Evolutionary conservation across 1,140 invertebrate species (phyloP).

Genomic region (Himalopsyche phryganea): DNA sequence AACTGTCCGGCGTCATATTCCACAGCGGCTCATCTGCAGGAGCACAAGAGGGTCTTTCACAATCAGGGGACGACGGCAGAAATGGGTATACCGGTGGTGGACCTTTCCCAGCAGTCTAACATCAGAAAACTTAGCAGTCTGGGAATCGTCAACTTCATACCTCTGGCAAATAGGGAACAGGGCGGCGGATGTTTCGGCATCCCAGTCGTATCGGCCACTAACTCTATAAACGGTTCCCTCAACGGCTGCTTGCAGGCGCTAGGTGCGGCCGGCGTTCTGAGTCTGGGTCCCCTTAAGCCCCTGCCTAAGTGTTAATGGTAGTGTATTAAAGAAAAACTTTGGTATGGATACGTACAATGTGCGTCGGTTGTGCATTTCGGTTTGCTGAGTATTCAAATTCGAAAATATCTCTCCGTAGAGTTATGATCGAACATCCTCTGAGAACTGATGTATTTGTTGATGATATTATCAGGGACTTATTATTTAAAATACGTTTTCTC

Average conservation of each 20-base stretch:
- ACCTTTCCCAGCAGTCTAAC: constrained; percentile 63
- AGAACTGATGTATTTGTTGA: too few relatives aligned
- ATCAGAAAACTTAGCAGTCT: constrained; percentile 60
- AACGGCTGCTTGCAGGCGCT: constrained; percentile 59
- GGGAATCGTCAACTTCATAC: constrained; percentile 72
- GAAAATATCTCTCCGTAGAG: too few relatives aligned
- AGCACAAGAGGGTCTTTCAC: constrained; percentile 68
- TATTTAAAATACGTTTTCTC: too few relatives aligned
- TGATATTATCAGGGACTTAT: too few relatives aligned
- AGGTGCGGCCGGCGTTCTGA: constrained; percentile 63
- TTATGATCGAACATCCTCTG: too few relatives aligned
- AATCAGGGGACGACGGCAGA: constrained; percentile 55
- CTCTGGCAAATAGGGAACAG: constrained; percentile 61
- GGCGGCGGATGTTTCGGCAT: constrained; percentile 65
- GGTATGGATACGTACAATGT: too few relatives aligned
- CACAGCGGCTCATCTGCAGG: constrained; percentile 59
- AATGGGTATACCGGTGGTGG: constrained; percentile 68
- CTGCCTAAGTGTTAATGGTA: constrained; percentile 49
- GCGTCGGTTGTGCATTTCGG: too few relatives aligned
- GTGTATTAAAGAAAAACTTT: too few relatives aligned
- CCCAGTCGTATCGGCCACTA: constrained; percentile 68
- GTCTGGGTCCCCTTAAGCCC: constrained; percentile 66
- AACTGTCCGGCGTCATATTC: constrained; percentile 69
- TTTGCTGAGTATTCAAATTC: too few relatives aligned
- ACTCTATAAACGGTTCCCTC: constrained; percentile 56